Percentiles rank a stretch among this genome's conserved stretches.
Conservation (phyloP, 2,113 vertebrate species). For the Megaleporinus macrocephalus region DNA sequence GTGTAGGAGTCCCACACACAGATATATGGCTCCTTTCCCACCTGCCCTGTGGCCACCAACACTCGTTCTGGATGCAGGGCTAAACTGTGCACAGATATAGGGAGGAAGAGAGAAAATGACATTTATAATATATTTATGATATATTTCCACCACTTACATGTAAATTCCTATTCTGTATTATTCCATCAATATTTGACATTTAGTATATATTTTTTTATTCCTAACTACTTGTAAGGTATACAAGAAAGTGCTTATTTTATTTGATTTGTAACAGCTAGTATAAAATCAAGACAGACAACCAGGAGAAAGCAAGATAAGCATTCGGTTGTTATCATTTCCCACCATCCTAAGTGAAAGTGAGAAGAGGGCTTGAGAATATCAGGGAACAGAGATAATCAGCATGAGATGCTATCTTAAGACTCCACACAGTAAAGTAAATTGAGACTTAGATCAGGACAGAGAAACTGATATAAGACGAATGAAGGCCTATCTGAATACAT, state of each 20-base stretch:
- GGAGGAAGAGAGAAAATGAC: neutral
- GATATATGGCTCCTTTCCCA: conserved; percentile 97
- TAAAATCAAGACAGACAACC: neutral
- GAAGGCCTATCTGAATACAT: neutral
- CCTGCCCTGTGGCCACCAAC: conserved; percentile 97
- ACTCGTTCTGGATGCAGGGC: conserved; percentile 94
- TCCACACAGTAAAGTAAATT: conserved; percentile 10
- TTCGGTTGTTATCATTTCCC: conserved; percentile 6
- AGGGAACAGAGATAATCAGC: conserved; percentile 35
- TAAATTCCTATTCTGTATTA: neutral
- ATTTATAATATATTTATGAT: too few relatives aligned
- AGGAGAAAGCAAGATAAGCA: neutral
- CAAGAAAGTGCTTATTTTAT: neutral
- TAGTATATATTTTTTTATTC: neutral
- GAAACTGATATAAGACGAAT: neutral
- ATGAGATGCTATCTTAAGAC: conserved; percentile 30
- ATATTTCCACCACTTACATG: too few relatives aligned
- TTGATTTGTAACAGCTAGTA: neutral
- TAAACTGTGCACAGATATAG: conserved; percentile 79
- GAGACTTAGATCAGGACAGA: neutral
- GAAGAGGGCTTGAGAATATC: conserved; percentile 25
- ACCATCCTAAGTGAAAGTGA: conserved; percentile 4
- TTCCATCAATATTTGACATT: neutral
- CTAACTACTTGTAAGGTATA: too few relatives aligned
- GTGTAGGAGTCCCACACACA: conserved; percentile 98